These are phyloP conservation scores for Sphinx pinastri DNA, from an alignment of 2,888 invertebrate species.

Conservation along the genomic window DNA sequence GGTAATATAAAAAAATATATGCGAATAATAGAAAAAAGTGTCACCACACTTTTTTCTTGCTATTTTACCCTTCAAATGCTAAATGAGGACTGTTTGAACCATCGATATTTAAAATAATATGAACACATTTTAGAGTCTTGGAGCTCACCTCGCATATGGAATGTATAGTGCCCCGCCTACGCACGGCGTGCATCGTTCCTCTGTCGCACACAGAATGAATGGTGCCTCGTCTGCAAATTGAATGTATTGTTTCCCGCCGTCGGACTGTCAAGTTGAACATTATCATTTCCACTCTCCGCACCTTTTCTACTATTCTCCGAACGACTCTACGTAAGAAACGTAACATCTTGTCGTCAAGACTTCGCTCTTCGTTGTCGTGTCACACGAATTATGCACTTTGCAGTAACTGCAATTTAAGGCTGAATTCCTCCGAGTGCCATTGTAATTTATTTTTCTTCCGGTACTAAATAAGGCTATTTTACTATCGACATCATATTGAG, in stretches of 20 bases:
- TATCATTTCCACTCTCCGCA: conserved; percentile 62
- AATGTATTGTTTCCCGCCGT: conserved; percentile 49
- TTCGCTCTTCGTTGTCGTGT: neutral
- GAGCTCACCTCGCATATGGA: conserved; percentile 71
- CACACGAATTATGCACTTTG: neutral
- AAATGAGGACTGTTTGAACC: neutral
- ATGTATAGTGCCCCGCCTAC: conserved; percentile 66
- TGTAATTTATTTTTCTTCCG: neutral
- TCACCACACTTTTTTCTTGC: no score
- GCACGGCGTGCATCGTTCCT: conserved; percentile 43
- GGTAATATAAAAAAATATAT: no score
- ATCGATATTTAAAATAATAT: neutral
- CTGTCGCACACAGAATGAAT: conserved; percentile 63
- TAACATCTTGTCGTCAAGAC: conserved; percentile 51
- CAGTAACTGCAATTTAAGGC: conserved; percentile 8
- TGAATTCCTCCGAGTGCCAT: conserved; percentile 8
- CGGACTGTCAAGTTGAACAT: conserved; percentile 60
- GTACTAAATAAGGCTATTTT: neutral
- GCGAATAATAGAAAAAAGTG: no score
- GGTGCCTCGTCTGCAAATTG: conserved; percentile 46
- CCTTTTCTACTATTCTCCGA: conserved; percentile 56
- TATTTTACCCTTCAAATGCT: neutral
- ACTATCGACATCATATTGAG: conserved; percentile 10
- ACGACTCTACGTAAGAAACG: conserved; percentile 59
- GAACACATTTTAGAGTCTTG: neutral